Conservation (phyloP, 2,888 invertebrate species). For the Cerceris ruficornis region DNA sequence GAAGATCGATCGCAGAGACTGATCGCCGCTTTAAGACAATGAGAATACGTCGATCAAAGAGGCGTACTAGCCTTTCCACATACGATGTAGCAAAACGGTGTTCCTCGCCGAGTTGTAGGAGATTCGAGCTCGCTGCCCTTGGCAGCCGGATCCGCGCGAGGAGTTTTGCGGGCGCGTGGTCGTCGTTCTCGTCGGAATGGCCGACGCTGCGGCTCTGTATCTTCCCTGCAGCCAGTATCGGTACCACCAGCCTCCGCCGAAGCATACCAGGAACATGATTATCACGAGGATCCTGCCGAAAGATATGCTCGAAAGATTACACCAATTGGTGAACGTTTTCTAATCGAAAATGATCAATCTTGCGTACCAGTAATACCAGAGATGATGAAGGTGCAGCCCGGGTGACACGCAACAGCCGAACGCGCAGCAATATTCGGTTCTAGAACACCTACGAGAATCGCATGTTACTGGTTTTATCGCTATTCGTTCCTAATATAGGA, state of each 20-base stretch:
- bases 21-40: too few species aligned
- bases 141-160: slow-evolving; percentile 73
- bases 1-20: too few species aligned
- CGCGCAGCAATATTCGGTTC: slow-evolving; percentile 83
- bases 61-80: slow-evolving; percentile 79
- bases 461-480: not conserved
- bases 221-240: slow-evolving; percentile 82
- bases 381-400: slow-evolving; percentile 83
- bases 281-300: slow-evolving; percentile 82
- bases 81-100: slow-evolving; percentile 80
- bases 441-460: slow-evolving; percentile 78
- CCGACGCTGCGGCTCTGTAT: slow-evolving; percentile 77
- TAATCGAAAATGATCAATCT: not conserved
- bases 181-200: slow-evolving; percentile 74
- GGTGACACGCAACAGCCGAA: slow-evolving; percentile 83
- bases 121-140: slow-evolving; percentile 79
- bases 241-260: slow-evolving; percentile 84
- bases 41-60: not conserved
- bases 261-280: slow-evolving; percentile 83
- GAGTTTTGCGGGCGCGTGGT: slow-evolving; percentile 72
- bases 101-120: slow-evolving; percentile 80
- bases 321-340: too few species aligned
- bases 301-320: not conserved
- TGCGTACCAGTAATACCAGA: slow-evolving; percentile 84
- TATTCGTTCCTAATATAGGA: too few species aligned